Evolutionary conservation across 2,113 vertebrate species (phyloP).

Genomic region (Rousettus leschenaultii): DNA sequence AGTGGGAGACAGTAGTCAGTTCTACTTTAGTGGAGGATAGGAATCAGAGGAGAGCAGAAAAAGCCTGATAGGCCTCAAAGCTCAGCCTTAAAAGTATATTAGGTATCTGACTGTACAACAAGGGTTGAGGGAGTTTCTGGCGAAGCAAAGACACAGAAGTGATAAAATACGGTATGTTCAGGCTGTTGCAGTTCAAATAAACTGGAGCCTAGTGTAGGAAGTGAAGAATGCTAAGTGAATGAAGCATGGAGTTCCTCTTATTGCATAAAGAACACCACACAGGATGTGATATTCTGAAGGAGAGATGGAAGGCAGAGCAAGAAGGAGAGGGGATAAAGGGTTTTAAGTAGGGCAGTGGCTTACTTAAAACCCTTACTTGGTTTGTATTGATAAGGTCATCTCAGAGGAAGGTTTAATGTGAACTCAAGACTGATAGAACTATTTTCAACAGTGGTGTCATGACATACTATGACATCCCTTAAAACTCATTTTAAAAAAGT

Average conservation of each 20-base stretch:
- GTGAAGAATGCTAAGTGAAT: not conserved
- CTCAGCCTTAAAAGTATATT: not conserved
- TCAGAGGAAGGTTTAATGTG: not conserved
- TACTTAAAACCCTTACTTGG: too few relatives aligned
- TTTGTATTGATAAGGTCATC: not conserved
- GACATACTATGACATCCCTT: not conserved
- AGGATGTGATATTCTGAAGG: rapidly evolving
- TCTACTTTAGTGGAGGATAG: not conserved
- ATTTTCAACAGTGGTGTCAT: not conserved
- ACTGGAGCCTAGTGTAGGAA: not conserved
- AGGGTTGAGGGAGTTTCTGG: not conserved
- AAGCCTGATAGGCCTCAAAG: not conserved
- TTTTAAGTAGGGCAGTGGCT: not conserved
- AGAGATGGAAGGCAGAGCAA: not conserved
- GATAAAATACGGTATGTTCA: not conserved
- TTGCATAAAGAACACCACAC: not conserved
- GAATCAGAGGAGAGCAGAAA: not conserved
- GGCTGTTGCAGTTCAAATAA: not conserved
- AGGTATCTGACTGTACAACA: not conserved
- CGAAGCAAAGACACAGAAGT: not conserved
- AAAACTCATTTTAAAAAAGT: not conserved
- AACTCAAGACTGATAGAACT: not conserved
- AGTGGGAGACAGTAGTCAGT: not conserved
- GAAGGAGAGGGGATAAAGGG: not conserved
- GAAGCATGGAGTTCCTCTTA: rapidly evolving